phyloP scores from a whole-genome alignment of 2,888 invertebrate species.

The Phragmatobia fuliginosa region DNA sequence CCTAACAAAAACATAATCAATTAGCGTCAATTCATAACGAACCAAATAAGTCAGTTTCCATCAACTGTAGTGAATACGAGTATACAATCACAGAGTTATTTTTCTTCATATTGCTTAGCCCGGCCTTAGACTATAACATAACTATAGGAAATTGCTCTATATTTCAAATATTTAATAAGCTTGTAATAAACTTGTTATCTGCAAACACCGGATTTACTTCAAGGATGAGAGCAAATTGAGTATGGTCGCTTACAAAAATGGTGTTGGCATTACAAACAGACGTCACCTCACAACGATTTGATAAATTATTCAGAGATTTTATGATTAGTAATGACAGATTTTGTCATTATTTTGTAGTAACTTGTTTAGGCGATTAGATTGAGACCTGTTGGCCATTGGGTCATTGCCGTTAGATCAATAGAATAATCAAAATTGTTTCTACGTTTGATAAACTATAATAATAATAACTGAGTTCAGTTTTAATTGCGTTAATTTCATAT shows the following conservation, averaged over 20 bases:
- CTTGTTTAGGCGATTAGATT: not conserved
- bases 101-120: slow-evolving; percentile 14
- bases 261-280: slow-evolving; percentile 3
- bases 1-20: not conserved
- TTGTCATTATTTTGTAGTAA: not conserved
- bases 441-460: too few species aligned
- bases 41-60: not conserved
- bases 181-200: slow-evolving; percentile 27
- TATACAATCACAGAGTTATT: slow-evolving; percentile 5
- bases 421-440: too few species aligned
- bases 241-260: slow-evolving; percentile 15
- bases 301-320: not conserved
- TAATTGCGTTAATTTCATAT: too few species aligned
- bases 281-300: too few species aligned
- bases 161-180: slow-evolving; percentile 40
- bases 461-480: too few species aligned
- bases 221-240: slow-evolving; percentile 41
- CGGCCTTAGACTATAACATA: slow-evolving; percentile 6
- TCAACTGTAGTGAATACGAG: not conserved
- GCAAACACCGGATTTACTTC: slow-evolving; percentile 40
- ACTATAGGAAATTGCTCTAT: slow-evolving; percentile 23
- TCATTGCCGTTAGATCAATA: too few species aligned
- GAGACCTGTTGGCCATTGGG: not conserved
- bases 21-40: not conserved
- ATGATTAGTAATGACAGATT: not conserved